Conservation (phyloP, 2,888 invertebrate genomes). For the Carpatolechia fugitivella region DNA sequence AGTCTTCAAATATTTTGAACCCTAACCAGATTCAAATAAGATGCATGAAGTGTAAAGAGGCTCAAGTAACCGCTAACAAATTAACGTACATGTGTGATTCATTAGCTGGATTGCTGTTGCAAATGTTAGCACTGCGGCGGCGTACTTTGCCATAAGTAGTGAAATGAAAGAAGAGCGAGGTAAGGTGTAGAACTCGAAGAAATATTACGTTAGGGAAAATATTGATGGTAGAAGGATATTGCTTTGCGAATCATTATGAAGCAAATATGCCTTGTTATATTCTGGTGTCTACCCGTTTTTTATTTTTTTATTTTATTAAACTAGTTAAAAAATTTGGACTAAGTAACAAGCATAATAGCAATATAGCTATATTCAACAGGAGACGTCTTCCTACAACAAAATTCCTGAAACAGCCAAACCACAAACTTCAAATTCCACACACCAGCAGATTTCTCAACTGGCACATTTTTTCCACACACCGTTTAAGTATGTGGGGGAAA, state of each 20-base stretch:
- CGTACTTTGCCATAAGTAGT: neutral
- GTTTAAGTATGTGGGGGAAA: constrained; percentile 5
- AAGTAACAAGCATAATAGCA: no score
- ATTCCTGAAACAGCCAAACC: neutral
- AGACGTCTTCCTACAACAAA: no score
- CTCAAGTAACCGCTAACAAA: neutral
- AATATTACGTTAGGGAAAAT: no score
- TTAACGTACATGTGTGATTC: constrained; percentile 1
- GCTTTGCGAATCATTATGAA: no score
- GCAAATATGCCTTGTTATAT: no score
- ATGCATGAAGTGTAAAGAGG: neutral
- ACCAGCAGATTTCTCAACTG: constrained; percentile 1
- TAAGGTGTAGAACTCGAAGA: no score
- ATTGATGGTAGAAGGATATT: no score
- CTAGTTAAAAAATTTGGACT: no score
- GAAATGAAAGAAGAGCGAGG: neutral
- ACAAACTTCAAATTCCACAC: neutral
- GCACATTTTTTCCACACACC: constrained; percentile 5
- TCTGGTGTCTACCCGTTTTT: no score
- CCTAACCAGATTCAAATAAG: neutral
- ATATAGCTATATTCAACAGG: no score
- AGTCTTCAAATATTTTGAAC: neutral
- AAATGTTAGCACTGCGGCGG: neutral
- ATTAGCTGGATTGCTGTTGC: neutral
- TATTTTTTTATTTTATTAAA: no score